phyloP scores from a whole-genome alignment of 2,113 vertebrate species.

The Nesogale talazaci region DNA sequence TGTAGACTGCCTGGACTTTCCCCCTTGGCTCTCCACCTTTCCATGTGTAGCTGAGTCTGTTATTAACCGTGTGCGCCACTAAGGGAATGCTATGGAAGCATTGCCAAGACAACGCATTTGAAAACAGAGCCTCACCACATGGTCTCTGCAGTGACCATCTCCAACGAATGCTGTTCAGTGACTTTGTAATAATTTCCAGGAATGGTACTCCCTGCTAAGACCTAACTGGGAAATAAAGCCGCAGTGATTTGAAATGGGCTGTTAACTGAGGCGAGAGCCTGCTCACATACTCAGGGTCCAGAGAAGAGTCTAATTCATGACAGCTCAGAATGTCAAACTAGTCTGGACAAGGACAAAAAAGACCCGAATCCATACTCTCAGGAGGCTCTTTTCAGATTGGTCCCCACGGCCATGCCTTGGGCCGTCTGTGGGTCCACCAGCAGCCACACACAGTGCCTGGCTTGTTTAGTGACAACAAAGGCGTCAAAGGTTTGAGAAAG shows the following conservation, averaged over 20 bases:
- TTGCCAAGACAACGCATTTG: background rate
- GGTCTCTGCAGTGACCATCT: background rate
- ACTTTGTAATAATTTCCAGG: background rate
- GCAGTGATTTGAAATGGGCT: background rate
- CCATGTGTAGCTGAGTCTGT: background rate
- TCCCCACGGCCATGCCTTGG: background rate
- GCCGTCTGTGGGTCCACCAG: background rate
- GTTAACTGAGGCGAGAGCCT: background rate
- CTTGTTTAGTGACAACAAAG: constrained; percentile 52
- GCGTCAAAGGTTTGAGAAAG: constrained; percentile 27
- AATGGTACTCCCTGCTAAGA: background rate
- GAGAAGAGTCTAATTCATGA: background rate
- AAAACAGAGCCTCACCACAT: constrained; percentile 12
- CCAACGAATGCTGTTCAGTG: background rate
- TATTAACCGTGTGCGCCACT: background rate
- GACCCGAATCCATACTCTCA: background rate
- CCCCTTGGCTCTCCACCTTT: background rate
- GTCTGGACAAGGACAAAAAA: background rate
- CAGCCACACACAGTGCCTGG: background rate
- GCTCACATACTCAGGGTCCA: background rate
- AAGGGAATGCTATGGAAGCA: background rate
- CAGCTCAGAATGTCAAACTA: background rate
- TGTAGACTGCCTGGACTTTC: background rate
- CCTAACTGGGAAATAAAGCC: constrained; percentile 23
- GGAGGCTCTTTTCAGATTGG: background rate